phyloP scores from a whole-genome alignment of 2,113 vertebrate species.

The chimpanzee (Pan troglodytes) region DNA sequence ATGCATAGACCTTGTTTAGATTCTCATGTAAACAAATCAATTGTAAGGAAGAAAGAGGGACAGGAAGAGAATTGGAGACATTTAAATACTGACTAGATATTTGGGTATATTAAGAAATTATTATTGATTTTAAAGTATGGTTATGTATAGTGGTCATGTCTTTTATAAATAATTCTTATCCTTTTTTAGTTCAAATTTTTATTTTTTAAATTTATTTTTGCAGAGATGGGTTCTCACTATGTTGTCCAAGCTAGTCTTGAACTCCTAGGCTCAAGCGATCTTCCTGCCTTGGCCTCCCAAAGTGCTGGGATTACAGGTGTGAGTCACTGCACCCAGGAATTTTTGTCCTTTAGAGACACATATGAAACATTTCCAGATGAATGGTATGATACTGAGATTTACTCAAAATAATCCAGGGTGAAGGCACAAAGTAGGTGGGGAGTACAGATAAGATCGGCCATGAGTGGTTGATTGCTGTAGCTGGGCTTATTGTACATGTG shows the following conservation, averaged over 20 bases:
- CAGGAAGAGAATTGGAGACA: background rate
- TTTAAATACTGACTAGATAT: background rate
- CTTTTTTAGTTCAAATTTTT: too few species aligned
- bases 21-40: background rate
- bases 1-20: background rate
- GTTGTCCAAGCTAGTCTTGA: too few species aligned
- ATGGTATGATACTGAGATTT: background rate
- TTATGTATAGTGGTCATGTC: background rate
- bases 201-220: too few species aligned
- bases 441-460: background rate
- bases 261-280: too few species aligned
- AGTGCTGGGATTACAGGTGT: too few species aligned
- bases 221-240: too few species aligned
- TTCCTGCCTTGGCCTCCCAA: too few species aligned
- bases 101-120: background rate
- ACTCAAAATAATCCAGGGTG: background rate
- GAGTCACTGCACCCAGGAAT: too few species aligned
- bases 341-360: background rate
- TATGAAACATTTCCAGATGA: background rate
- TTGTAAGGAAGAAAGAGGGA: background rate
- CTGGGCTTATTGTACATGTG: background rate
- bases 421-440: background rate
- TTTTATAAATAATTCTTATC: background rate
- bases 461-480: background rate
- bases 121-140: background rate